Base-by-base conservation (phyloP, 2,888 invertebrate species). In the Caenorhabditis doughertyi region DNA sequence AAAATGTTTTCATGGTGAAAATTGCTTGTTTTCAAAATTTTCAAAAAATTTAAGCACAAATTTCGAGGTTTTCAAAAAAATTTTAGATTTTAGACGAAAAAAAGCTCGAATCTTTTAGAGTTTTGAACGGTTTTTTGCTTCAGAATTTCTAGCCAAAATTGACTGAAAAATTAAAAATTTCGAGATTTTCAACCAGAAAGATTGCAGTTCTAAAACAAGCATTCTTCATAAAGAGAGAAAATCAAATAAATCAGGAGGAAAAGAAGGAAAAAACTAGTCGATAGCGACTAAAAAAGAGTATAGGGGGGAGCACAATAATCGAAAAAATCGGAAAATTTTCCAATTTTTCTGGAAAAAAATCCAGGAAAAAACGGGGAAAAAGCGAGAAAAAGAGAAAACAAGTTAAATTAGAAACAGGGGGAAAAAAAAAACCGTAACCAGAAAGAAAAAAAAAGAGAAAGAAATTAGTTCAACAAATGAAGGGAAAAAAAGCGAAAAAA, bases 351-450 rank as follows among this genome's bases (percentile, higher is more conserved):
- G n/a, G n/a, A n/a, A 5, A 39, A 39, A 55, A 35, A 9, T 1
- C 47, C 42, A 42, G 16, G 13, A 47, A 21, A 47, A n/a, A n/a
- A 47, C 27, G 32, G 32, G 32, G 32, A 32, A 32, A 32, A 32
- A 9, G 32, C 32, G 21, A 35, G 18, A 65, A 49, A 4, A 1
- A 5, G 9, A 25, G 23, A 13, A 51, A 51, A 35, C 49, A 21
- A 65, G 49, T 49, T 32, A 49, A 49, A 56, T 68, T 25, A 53
- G 25, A 18, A 9, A 49, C 8, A 18, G 32, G 32, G 9, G 29
- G 25, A 35, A 49, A 67, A 39, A 27, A 51, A 65, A 55, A 56
- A 65, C 60, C 35, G 60, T 71, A 60, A 72, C 72, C 72, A 42
- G 21, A 32, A 32, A 49, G n/a, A 60, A 42, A 60, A 49, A 23